Evolutionary conservation across 2,888 invertebrate species (phyloP), one percentile per base, ranked within the genome.

Genomic region (Folsomia candida): DNA sequence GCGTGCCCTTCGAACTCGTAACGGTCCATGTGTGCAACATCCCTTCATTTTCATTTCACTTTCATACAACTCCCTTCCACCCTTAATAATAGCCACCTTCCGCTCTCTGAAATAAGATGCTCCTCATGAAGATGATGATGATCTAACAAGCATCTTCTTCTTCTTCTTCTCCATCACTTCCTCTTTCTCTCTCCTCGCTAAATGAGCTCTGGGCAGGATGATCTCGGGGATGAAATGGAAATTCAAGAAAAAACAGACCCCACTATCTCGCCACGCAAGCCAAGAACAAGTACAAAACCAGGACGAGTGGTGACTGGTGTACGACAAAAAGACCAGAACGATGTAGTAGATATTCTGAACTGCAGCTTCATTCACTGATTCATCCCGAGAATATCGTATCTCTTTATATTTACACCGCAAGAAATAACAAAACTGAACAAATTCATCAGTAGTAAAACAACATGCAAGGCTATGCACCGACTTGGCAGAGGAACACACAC

Each of bases 11-110:
- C 68, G 71, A 73, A 27, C 27, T 26, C 22, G 37, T 22, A 37
- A 64, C 61, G 29, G 60, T 71, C 71, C 78, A 78, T 78, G 71
- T 78, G 78, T 74, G 76, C 54, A 75, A 71, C 78, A 78, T 72
- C 70, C 73, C 71, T 69, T 69, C 51, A 28, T 51, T 25, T 62
- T 62, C 29, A 62, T 60, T 14, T 62, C 62, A 26, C 28, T 28
- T 51, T 66, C 51, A 66, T 66, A 51, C 37, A n/a, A n/a, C n/a
- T 57, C 4, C 18, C n/a, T 62, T 4, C 59, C 28, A 18, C 58
- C 28, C 51, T 51, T 58, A 67, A 63, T 27, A 61, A 51, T 22
- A 57, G 61, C 51, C 64, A 67, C 64, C 47, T 63, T 67, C 47
- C 26, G 28, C 59, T 65, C 59, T 14, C 4, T 37, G 37, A 37